Evolutionary conservation across 2,797 vertebrate species (phyloP).

Genomic region (Girardinus metallicus): DNA sequence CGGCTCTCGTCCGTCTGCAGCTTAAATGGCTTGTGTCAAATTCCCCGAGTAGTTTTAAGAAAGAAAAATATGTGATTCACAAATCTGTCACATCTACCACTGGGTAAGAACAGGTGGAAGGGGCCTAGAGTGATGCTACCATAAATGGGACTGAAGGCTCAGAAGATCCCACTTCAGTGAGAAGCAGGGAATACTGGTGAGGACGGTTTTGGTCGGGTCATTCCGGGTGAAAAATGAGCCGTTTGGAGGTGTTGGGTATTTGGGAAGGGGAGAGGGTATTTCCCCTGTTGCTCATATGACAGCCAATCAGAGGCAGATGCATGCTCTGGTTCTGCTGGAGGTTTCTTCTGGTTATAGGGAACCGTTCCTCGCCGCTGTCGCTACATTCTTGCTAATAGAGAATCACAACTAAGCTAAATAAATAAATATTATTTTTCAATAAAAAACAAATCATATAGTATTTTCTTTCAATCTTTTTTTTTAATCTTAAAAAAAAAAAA

Average conservation of each 20-base stretch:
- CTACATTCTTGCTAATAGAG: not conserved
- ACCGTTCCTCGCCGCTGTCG: not conserved
- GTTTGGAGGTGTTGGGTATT: too few species aligned
- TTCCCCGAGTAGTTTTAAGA: not conserved
- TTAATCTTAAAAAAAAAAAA: too few species aligned
- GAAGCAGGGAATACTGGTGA: not conserved
- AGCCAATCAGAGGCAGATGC: not conserved
- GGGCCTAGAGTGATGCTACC: constrained; percentile 60
- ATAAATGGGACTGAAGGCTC: constrained; percentile 68
- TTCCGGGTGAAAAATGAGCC: not conserved
- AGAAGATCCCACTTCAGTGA: constrained; percentile 11
- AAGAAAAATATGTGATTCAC: constrained; percentile 49
- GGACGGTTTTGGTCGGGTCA: not conserved
- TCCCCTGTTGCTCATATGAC: not conserved
- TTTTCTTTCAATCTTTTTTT: too few species aligned
- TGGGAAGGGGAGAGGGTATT: too few species aligned
- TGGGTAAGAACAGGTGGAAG: constrained; percentile 29
- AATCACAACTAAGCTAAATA: not conserved
- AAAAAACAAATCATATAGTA: not conserved
- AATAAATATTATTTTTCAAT: too few species aligned
- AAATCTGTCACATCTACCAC: constrained; percentile 42
- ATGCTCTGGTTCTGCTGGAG: not conserved
- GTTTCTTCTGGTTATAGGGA: not conserved
- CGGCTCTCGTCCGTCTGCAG: not conserved
- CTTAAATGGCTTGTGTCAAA: constrained; percentile 5